A percentile compares a stretch with the other conserved stretches of the same genome.
Conservation (phyloP, 2,797 vertebrate genomes). For the Dallia pectoralis region DNA sequence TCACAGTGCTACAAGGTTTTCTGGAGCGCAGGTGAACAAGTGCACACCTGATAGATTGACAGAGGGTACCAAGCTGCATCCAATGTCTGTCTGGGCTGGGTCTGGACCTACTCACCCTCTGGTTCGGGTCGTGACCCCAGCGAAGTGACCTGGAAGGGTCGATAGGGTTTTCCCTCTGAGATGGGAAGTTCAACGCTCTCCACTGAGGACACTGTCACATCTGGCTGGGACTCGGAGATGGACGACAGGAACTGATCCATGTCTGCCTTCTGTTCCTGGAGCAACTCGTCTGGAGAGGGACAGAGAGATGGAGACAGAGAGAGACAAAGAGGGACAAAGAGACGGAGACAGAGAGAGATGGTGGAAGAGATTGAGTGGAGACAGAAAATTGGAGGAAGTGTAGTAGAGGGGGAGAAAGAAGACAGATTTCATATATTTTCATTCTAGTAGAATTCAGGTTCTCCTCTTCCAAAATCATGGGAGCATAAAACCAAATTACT, state of each 20-base stretch:
- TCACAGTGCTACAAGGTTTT: neutral
- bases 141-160: constrained; percentile 90
- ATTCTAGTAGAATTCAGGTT: neutral
- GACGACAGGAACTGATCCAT: constrained; percentile 95
- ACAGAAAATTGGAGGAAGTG: neutral
- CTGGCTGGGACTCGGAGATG: constrained; percentile 89
- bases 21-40: neutral
- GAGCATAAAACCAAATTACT: constrained; percentile 31
- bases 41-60: neutral
- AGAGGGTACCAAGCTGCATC: neutral
- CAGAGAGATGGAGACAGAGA: neutral
- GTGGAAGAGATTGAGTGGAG: neutral
- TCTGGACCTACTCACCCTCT: constrained; percentile 79
- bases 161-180: constrained; percentile 83
- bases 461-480: neutral
- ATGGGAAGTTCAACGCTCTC: constrained; percentile 84
- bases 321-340: neutral
- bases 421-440: too few relatives aligned
- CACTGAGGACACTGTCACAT: constrained; percentile 89
- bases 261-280: constrained; percentile 91
- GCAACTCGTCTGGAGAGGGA: constrained; percentile 83
- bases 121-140: constrained; percentile 83
- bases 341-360: neutral
- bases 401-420: neutral
- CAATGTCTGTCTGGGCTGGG: neutral